Evolutionary conservation across 2,113 vertebrate genomes (phyloP).

Genomic region (Nansenia antarctica): DNA sequence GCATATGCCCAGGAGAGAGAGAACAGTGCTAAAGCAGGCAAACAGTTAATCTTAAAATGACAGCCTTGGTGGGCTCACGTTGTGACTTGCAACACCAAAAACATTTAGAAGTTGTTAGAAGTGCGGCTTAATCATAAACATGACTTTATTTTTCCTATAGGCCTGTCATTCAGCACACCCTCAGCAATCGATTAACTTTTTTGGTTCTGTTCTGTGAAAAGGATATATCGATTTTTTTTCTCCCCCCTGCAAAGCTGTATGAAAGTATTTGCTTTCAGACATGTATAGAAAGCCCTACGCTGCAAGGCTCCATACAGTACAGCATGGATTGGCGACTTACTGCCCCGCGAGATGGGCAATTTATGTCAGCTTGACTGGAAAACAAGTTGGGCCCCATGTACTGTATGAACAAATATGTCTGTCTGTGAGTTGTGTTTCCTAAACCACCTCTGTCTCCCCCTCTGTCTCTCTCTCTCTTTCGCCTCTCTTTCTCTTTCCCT

Average conservation of each 20-base stretch:
- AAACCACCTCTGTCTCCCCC: background rate
- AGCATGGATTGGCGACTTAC: background rate
- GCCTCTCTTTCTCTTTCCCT: slow-evolving; percentile 17
- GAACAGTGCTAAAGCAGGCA: slow-evolving; percentile 17
- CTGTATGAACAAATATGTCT: background rate
- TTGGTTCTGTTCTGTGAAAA: background rate
- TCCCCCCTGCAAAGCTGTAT: background rate
- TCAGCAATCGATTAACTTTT: background rate
- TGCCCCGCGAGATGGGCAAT: background rate
- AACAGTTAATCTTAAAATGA: background rate
- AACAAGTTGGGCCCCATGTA: background rate
- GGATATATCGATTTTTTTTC: background rate
- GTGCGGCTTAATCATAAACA: background rate
- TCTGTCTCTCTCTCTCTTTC: slow-evolving; percentile 19
- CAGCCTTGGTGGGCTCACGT: background rate
- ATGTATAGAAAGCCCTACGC: slow-evolving; percentile 2
- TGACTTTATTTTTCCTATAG: background rate
- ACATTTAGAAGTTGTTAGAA: too few species aligned
- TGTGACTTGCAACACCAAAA: too few species aligned
- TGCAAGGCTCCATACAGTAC: background rate
- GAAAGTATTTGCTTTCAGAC: slow-evolving; percentile 19
- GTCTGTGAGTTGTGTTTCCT: background rate
- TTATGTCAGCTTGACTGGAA: background rate
- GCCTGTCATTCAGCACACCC: background rate
- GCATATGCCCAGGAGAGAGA: slow-evolving; percentile 40